Evolutionary conservation across 2,888 invertebrate genomes (phyloP), one percentile per base, ranked within the genome.

Genomic region (Tinea trinotella): DNA sequence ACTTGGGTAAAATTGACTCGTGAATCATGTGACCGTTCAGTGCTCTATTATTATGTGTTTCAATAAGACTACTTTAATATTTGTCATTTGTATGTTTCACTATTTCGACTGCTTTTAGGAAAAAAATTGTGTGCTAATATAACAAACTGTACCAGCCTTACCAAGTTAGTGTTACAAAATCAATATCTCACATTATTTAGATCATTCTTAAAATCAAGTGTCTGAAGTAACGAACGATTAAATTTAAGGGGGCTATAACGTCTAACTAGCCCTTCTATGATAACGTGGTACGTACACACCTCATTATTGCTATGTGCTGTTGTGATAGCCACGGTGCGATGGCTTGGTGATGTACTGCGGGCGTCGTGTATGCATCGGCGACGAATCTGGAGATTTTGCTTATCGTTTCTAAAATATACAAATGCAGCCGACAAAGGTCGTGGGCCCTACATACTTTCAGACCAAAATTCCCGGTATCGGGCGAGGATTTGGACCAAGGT

Each of bases 401-500:
- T 15, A 40, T 15, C 40, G 13, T 40, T 40, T 13, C 2, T 10
- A 18, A 19, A 2, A 22, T 4, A n/a, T 18, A 13, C 22, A 18
- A 22, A 18, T 40, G 40, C 53, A 19, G 44, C 20, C 19, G 10
- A 13, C 53, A 20, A 17, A 18, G 13, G 15, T 13, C 40, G 53
- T 36, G n/a, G 10, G 9, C 12, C 17, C 53, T n/a, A 19, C 53
- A 3, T 35, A 36, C 20, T n/a, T 44, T 3, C 36, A 40, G 20
- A 20, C 44, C 18, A 53, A 34, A 15, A 15, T 19, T 19, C 5
- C 36, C 40, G 19, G 44, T 17, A 40, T 22, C 13, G 24, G 18
- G 13, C 18, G 15, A 50, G 50, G 24, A 24, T 50, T 50, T 50
- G 50, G 50, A 24, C 18, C 19, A n/a, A 50, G 20, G 18, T 50